Evolutionary conservation across 1,140 invertebrate species (phyloP), one percentile per base, ranked within the genome.

Genomic region (Drosophila pseudoobscura): DNA sequence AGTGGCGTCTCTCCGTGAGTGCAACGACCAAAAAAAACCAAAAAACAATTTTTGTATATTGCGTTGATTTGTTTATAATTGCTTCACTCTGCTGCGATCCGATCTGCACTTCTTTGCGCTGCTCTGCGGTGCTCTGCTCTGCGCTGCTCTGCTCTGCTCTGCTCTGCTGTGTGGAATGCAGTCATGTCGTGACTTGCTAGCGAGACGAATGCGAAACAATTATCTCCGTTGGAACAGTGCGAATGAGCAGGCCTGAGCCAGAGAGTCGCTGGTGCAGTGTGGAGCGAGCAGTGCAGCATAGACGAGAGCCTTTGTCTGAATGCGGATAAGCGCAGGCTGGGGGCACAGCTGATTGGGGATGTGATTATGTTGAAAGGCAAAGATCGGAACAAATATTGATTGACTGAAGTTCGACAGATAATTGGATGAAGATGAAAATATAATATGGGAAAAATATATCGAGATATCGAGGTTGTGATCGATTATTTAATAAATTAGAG

Each of bases 201-300:
- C 75, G 76, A 84, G 66, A 68, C 80, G 82, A 83, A 87, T 84
- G 82, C 54, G 73, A 87, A 85, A 87, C 80, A 85, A 85, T 85
- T 85, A 78, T 60, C 26, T 49, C 54, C 24, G 24, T 26, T 26
- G 20, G 63, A 60, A 75, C 64, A 69, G 75, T 70, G 64, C 55
- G 58, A 78, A 51, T 54, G 75, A 74, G 59, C 64, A 13, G 35
- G 35, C 11, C 11, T 13, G 3, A 13, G 3, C 35, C 3, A 13
- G 11, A 13, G 11, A 39, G 35, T 4, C 11, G 35, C 3, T 4
- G 52, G 59, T 75, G 68, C 68, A 65, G 35, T 39, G 35, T 17
- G 17, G 17, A 17, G 44, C 57, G 3, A 39, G 35, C 9, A 39
- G 35, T 39, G 35, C 35, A 39, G 35, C 35, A 13, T 4, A 4